phyloP scores from a whole-genome alignment of 2,797 vertebrate species.

The Anniella stebbinsi region DNA sequence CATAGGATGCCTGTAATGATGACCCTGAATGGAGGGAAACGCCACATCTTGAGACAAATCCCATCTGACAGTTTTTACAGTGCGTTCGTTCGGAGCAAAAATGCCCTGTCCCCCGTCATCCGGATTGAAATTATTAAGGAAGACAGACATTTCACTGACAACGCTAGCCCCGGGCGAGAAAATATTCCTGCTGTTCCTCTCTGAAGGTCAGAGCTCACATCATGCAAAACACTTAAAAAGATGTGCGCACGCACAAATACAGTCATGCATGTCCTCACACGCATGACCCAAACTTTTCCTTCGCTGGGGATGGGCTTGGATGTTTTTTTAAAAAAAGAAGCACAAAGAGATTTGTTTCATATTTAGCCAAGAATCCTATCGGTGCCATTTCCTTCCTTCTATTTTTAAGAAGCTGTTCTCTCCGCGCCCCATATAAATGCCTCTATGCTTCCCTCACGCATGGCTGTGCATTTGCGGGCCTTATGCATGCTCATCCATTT shows the following conservation, averaged over 20 bases:
- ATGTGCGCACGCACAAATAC: constrained; percentile 36
- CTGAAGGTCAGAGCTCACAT: constrained; percentile 78
- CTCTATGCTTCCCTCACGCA: not conserved
- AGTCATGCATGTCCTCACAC: not conserved
- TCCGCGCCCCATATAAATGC: no score
- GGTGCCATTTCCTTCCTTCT: not conserved
- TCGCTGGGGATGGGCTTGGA: not conserved
- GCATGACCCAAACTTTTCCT: constrained; percentile 42
- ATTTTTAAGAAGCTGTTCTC: not conserved
- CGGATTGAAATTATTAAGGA: constrained; percentile 80
- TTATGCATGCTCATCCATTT: no score
- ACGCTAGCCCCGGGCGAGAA: constrained; percentile 68
- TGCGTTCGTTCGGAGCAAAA: constrained; percentile 76
- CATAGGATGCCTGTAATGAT: constrained; percentile 65
- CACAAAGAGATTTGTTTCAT: not conserved
- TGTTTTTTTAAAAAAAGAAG: not conserved
- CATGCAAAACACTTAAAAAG: constrained; percentile 65
- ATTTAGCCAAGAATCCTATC: not conserved
- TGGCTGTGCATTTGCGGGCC: not conserved
- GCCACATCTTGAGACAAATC: constrained; percentile 76
- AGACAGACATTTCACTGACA: constrained; percentile 77
- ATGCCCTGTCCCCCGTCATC: constrained; percentile 77
- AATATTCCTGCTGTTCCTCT: constrained; percentile 78
- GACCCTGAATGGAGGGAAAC: constrained; percentile 66
- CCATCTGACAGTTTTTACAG: constrained; percentile 79